A percentile compares a stretch with the other conserved stretches of the same genome.
Evolutionary conservation across 2,888 invertebrate genomes (phyloP).

Genomic region (Meiosimyza decipiens): DNA sequence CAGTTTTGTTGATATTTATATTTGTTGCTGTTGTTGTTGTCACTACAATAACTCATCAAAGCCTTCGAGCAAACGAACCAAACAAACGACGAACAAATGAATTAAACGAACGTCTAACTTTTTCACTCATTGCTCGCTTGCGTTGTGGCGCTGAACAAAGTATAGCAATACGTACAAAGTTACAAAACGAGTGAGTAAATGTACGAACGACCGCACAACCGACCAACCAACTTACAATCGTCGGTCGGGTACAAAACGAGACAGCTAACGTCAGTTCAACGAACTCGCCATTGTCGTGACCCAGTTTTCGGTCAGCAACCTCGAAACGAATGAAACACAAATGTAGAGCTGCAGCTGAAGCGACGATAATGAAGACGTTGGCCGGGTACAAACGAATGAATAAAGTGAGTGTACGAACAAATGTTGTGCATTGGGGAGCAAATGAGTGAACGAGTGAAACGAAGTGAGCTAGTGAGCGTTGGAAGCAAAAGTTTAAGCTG

Average conservation of each 20-base stretch:
- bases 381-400: not conserved
- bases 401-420: not conserved
- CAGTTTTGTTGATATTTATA: not conserved
- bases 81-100: not conserved
- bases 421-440: not conserved
- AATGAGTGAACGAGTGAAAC: not conserved
- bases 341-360: slow-evolving; percentile 61
- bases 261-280: slow-evolving; percentile 63
- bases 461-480: not conserved
- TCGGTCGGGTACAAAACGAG: slow-evolving; percentile 46
- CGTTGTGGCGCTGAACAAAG: not conserved
- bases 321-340: slow-evolving; percentile 51
- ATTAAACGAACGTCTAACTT: slow-evolving; percentile 9
- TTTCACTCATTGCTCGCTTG: slow-evolving; percentile 5
- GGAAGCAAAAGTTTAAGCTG: no score
- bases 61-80: slow-evolving; percentile 5
- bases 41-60: not conserved
- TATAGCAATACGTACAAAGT: slow-evolving; percentile 28
- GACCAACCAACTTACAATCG: slow-evolving; percentile 6
- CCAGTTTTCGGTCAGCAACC: slow-evolving; percentile 67
- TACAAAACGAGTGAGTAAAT: slow-evolving; percentile 29
- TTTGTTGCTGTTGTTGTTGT: slow-evolving; percentile 1
- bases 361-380: not conserved
- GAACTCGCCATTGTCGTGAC: slow-evolving; percentile 68
- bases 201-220: slow-evolving; percentile 30